A percentile compares a stretch with the other conserved stretches of the same genome.
These are phyloP conservation scores for Arothron firmamentum DNA, from an alignment of 2,113 vertebrate species.

Conservation along the genomic window DNA sequence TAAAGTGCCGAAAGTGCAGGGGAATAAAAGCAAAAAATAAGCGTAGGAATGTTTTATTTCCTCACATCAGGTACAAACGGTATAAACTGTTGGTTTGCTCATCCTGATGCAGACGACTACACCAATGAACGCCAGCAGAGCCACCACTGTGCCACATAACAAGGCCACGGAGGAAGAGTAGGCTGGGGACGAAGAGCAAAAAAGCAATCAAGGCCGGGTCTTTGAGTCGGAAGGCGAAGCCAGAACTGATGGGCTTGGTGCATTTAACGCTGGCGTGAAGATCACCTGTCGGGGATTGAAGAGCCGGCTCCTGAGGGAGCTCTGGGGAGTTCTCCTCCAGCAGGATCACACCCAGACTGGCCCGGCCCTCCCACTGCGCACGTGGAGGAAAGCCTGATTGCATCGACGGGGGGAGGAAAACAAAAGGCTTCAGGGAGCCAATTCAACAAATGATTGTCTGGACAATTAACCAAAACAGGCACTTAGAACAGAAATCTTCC, in stretches of 20 bases:
- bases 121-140: slow-evolving; percentile 9
- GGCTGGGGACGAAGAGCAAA: slow-evolving; percentile 2
- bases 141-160: slow-evolving; percentile 30
- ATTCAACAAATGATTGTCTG: slow-evolving; percentile 23
- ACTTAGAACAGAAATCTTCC: no score
- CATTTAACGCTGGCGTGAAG: no score
- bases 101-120: slow-evolving; percentile 15
- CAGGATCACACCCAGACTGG: slow-evolving; percentile 42
- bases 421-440: slow-evolving; percentile 7
- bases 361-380: slow-evolving; percentile 27
- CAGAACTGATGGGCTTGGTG: no score
- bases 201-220: background rate
- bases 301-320: background rate
- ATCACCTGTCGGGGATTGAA: background rate
- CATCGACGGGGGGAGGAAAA: background rate
- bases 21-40: background rate
- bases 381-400: slow-evolving; percentile 13
- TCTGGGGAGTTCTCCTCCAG: slow-evolving; percentile 26
- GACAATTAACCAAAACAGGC: slow-evolving; percentile 40
- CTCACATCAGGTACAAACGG: slow-evolving; percentile 36
- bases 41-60: slow-evolving; percentile 42
- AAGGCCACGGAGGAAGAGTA: slow-evolving; percentile 6
- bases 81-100: background rate
- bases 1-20: no score
- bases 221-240: no score